Percentiles rank a stretch among this genome's conserved stretches.
Conservation (phyloP, 2,113 vertebrate species). For the Clarias macrocephalus region DNA sequence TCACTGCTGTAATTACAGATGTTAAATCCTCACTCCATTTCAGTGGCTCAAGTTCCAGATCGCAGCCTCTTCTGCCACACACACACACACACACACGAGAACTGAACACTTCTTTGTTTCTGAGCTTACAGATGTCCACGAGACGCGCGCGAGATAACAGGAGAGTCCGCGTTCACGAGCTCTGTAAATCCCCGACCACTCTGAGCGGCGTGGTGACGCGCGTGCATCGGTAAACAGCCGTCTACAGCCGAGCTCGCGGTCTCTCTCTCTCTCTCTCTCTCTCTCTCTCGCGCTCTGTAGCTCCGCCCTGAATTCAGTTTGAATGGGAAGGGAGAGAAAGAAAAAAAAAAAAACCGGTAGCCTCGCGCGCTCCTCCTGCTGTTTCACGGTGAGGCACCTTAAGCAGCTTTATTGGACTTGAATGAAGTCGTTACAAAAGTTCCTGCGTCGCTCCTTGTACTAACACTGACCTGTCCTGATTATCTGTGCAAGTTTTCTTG, state of each 20-base stretch:
- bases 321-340: slow-evolving; percentile 33
- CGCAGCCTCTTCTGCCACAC: slow-evolving; percentile 13
- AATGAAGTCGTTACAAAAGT: neutral
- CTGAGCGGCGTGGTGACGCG: slow-evolving; percentile 36
- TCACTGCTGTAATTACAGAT: slow-evolving; percentile 4
- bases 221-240: slow-evolving; percentile 38
- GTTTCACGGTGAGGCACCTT: slow-evolving; percentile 33
- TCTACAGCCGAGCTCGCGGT: slow-evolving; percentile 55
- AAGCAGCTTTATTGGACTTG: neutral
- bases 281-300: slow-evolving; percentile 21
- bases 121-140: slow-evolving; percentile 45
- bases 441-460: neutral
- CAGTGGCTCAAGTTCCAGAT: slow-evolving; percentile 1
- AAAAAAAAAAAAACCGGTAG: neutral
- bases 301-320: slow-evolving; percentile 55
- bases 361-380: slow-evolving; percentile 69
- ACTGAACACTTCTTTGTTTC: slow-evolving; percentile 62
- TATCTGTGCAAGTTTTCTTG: neutral
- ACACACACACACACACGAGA: neutral
- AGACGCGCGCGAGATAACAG: neutral
- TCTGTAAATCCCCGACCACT: neutral
- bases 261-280: slow-evolving; percentile 1
- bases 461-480: neutral
- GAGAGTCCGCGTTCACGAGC: neutral
- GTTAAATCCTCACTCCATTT: slow-evolving; percentile 38